A percentile compares a stretch with the other conserved stretches of the same genome.
phyloP scores from a whole-genome alignment of 2,797 vertebrate genomes.

The Simalia tracyae region DNA sequence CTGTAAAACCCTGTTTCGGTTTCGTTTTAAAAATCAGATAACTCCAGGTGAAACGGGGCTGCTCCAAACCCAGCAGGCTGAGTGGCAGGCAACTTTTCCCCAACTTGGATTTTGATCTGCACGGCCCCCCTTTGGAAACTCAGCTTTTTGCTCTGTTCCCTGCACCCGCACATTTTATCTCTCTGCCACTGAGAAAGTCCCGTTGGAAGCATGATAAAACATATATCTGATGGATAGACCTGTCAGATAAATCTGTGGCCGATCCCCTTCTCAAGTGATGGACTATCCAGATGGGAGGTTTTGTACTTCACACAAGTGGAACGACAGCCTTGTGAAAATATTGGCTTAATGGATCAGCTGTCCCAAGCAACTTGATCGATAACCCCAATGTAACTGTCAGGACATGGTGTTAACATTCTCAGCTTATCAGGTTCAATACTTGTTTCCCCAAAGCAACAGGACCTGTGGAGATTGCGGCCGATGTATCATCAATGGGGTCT shows the following conservation, averaged over 20 bases:
- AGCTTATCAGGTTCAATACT: background rate
- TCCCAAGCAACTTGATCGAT: background rate
- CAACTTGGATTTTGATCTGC: background rate
- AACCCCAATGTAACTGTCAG: background rate
- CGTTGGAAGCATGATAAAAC: background rate
- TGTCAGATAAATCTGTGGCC: background rate
- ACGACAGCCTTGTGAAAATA: background rate
- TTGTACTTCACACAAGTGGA: background rate
- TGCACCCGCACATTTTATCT: background rate
- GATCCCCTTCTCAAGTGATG: background rate
- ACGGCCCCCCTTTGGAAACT: too few relatives aligned
- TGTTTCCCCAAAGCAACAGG: background rate
- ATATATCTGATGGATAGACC: background rate
- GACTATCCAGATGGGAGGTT: background rate
- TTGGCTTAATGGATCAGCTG: background rate
- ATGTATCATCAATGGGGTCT: background rate
- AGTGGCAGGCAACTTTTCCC: background rate
- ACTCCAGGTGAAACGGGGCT: background rate
- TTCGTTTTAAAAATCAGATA: background rate
- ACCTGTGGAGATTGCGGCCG: background rate
- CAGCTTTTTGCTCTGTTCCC: background rate
- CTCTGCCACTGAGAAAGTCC: background rate
- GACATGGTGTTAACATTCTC: background rate
- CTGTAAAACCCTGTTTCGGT: background rate
- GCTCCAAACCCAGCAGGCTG: background rate